Base-by-base conservation (phyloP, 2,797 vertebrate species). In the Poeciliopsis presidionis region DNA sequence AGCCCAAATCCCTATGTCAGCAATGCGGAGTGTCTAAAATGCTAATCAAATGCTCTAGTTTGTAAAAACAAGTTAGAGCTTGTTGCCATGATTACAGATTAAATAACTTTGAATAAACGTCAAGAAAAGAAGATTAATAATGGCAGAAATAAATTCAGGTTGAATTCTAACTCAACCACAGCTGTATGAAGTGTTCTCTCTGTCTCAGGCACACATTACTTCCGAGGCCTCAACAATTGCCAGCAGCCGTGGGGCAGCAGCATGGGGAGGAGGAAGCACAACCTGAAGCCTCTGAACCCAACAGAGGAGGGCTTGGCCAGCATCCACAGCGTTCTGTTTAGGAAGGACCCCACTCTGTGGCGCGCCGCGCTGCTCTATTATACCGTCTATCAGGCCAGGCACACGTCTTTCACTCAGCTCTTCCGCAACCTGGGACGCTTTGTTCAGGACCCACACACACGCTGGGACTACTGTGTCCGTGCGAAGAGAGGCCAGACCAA, bases 261-360 rank as follows among this genome's bases (percentile, higher is more conserved):
- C 78, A 88, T 63, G 0, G 96, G 96, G 2, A 95, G 98, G 28
- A 96, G 90, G 78, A 97, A 94, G 78, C 95, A 96, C 0, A 95
- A 95, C 30, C 94, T 99, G 67, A 96, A 96, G 77, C 97, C 97
- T 11, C 92, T 96, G 80, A 99, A 99, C 84, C 98, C 98, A 45
- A 99, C 98, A 0, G 98, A 99, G 87, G 98, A 99, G 88, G 98
- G 98, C 0, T 94, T 99, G 74, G 98, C 98, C 0, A 98, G 97
- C 89, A 97, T 99, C 80, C 97, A 99, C 90, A 98, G 97, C 0
- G 97, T 99, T 43, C 94, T 99, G 39, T 97, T 97, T 89, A 96
- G 97, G 84, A 97, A 95, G 77, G 98, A 99, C 92, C 98, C 98
- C 45, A 96, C 96, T 0, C 90, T 99, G 33, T 99, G 98, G 98